These are phyloP conservation scores for Penaeus indicus DNA, from an alignment of 1,140 invertebrate genomes.

Conservation along the genomic window DNA sequence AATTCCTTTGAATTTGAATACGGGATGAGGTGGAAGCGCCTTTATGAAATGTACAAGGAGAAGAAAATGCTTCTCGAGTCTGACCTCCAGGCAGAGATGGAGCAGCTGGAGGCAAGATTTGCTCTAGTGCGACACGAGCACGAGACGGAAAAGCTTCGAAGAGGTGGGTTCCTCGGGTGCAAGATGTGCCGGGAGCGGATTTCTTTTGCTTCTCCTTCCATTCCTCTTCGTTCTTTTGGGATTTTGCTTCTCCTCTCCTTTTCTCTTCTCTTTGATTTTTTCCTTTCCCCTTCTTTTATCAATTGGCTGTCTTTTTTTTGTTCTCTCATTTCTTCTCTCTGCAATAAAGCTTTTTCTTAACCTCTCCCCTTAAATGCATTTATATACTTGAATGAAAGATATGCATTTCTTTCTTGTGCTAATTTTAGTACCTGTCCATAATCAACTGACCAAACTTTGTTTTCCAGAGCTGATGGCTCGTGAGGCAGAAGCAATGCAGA, in stretches of 20 bases:
- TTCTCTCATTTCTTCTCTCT: too few species aligned
- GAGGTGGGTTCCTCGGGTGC: constrained; percentile 27
- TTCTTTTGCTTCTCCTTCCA: too few species aligned
- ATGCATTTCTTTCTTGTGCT: too few species aligned
- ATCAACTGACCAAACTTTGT: neutral
- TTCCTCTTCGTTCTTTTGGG: too few species aligned
- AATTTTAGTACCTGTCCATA: too few species aligned
- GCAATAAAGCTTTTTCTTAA: too few species aligned
- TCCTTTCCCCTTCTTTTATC: too few species aligned
- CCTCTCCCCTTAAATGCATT: too few species aligned
- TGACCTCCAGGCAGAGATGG: constrained; percentile 62
- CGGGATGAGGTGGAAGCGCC: constrained; percentile 64
- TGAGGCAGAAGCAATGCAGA: constrained; percentile 8
- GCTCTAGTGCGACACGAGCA: constrained; percentile 60
- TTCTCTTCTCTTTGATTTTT: too few species aligned
- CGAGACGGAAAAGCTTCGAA: constrained; percentile 62
- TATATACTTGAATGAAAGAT: too few species aligned
- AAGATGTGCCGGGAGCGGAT: neutral
- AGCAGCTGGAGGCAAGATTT: constrained; percentile 58
- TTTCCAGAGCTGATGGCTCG: neutral
- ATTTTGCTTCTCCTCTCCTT: too few species aligned
- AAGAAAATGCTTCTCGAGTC: constrained; percentile 61
- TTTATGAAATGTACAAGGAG: constrained; percentile 65
- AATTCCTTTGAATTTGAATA: constrained; percentile 63
- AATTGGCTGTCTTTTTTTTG: too few species aligned